Percentiles rank a stretch among this genome's conserved stretches.
Conservation (phyloP, 2,888 invertebrate species). For the Nephrotoma appendiculata region DNA sequence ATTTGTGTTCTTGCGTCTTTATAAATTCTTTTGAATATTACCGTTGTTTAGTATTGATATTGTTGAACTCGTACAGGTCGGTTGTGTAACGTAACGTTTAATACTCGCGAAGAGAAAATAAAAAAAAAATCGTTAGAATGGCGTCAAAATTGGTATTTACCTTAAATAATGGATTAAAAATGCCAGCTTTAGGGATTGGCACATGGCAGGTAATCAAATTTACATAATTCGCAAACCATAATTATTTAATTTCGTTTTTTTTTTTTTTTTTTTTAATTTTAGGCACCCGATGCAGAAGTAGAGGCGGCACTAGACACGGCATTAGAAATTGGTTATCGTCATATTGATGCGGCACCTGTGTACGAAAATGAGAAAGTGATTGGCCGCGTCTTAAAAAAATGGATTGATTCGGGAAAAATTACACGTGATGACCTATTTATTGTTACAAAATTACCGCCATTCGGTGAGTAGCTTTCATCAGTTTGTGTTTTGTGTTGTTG, state of each 20-base stretch:
- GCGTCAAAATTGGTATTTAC: slow-evolving; percentile 23
- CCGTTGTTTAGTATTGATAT: no score
- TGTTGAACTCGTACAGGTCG: no score
- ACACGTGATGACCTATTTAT: slow-evolving; percentile 68
- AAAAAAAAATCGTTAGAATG: slow-evolving; percentile 14
- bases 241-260: background rate
- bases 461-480: slow-evolving; percentile 29
- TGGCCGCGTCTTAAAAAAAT: slow-evolving; percentile 55
- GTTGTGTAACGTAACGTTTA: no score
- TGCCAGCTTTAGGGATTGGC: slow-evolving; percentile 62
- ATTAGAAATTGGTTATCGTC: slow-evolving; percentile 62
- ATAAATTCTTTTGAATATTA: no score
- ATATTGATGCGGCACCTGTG: slow-evolving; percentile 65
- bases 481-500: background rate
- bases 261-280: slow-evolving; percentile 9
- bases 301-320: slow-evolving; percentile 53
- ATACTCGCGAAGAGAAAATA: no score
- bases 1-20: no score
- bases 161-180: slow-evolving; percentile 40
- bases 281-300: slow-evolving; percentile 53
- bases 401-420: slow-evolving; percentile 50
- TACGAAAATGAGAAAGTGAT: slow-evolving; percentile 65
- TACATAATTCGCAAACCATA: background rate
- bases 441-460: slow-evolving; percentile 64
- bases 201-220: slow-evolving; percentile 56